Evolutionary conservation across 2,888 invertebrate species (phyloP).

Genomic region (Bimastos eiseni): DNA sequence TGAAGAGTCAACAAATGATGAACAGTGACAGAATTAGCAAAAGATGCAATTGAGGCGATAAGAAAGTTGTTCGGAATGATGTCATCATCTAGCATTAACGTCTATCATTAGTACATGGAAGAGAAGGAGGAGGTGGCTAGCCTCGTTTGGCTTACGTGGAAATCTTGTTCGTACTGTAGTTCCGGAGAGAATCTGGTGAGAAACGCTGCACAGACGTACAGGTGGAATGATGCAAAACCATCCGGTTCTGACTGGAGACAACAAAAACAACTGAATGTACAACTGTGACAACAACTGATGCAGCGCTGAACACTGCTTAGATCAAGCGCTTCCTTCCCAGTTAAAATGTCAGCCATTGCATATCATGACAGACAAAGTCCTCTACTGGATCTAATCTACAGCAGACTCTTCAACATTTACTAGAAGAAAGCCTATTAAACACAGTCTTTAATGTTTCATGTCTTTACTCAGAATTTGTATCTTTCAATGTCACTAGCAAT

Average conservation of each 20-base stretch:
- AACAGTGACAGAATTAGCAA: too few species aligned
- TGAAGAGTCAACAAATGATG: neutral
- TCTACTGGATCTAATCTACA: neutral
- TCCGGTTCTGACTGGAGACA: constrained; percentile 71
- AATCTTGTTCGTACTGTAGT: constrained; percentile 86
- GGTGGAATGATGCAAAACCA: constrained; percentile 93
- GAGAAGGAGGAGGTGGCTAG: neutral
- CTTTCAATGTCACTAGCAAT: too few species aligned
- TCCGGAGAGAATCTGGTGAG: constrained; percentile 89
- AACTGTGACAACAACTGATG: neutral
- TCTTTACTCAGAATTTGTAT: too few species aligned
- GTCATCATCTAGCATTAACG: neutral
- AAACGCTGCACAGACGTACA: constrained; percentile 99
- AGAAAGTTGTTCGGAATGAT: neutral
- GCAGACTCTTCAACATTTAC: neutral
- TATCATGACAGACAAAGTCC: neutral
- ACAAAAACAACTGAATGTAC: constrained; percentile 9
- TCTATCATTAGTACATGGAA: neutral
- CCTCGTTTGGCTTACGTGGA: constrained; percentile 66
- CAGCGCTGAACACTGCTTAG: neutral
- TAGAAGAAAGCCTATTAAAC: neutral
- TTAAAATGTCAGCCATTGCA: neutral
- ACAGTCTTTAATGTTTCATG: too few species aligned
- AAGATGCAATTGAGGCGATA: neutral
- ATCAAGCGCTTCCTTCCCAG: neutral